phyloP scores from a whole-genome alignment of 2,888 invertebrate genomes.

The Cacoxenus indagator region DNA sequence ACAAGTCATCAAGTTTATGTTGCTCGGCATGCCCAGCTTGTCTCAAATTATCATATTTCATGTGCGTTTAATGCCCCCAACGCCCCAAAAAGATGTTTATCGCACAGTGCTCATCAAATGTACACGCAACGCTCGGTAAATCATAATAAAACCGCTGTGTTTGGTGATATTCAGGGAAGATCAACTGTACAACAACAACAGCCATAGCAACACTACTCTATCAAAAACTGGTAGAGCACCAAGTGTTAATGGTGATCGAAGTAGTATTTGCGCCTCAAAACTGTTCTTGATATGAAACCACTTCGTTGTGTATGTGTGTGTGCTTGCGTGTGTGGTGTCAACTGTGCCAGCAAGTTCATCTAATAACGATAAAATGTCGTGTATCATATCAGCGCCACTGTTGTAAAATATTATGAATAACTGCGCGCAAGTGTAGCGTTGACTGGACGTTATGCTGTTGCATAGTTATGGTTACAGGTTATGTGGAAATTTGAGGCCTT shows the following conservation, averaged over 20 bases:
- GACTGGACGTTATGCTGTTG: not conserved
- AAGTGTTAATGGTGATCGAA: not conserved
- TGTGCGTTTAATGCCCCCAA: not conserved
- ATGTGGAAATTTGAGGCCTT: too few species aligned
- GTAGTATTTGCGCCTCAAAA: too few species aligned
- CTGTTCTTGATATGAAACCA: not conserved
- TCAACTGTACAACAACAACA: not conserved
- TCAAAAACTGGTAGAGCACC: not conserved
- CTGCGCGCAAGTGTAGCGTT: slow-evolving; percentile 5
- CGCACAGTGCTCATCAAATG: not conserved
- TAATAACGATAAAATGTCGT: slow-evolving; percentile 10
- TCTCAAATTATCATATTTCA: slow-evolving; percentile 13
- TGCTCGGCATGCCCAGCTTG: slow-evolving; percentile 24
- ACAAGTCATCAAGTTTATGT: slow-evolving; percentile 58
- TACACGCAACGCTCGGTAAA: not conserved
- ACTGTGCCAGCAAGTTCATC: slow-evolving; percentile 14
- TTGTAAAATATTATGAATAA: slow-evolving; percentile 17
- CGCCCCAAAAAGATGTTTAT: slow-evolving; percentile 1
- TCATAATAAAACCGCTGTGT: slow-evolving; percentile 16
- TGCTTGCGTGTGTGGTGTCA: not conserved
- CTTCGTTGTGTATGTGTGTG: not conserved
- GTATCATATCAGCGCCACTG: slow-evolving; percentile 5
- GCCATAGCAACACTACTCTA: not conserved
- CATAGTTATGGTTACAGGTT: too few species aligned
- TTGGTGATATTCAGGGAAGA: not conserved